Evolutionary conservation across 2,888 invertebrate genomes (phyloP), one percentile per base, ranked within the genome.

Genomic region (Habroteleia sp.): DNA sequence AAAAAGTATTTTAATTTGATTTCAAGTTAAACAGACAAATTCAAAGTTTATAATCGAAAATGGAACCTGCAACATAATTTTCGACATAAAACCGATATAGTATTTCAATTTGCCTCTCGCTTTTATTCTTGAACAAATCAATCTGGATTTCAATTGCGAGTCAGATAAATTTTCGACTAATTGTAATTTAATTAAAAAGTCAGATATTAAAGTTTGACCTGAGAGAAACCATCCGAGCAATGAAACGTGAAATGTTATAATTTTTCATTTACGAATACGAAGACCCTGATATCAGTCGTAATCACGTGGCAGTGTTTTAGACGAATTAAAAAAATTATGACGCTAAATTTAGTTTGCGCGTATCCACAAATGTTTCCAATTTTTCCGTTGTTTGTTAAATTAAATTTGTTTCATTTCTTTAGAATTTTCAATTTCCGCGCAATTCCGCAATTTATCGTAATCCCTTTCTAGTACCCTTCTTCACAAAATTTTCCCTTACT

Each of bases 181-280:
- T 65, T 44, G 35, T 65, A 65, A 65, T 65, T 44, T 37, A 29
- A 54, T 65, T 65, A 44, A 31, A 14, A 52, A 63, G 23, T 42
- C 42, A 20, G 33, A 20, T 11, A 10, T 48, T 48, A 48, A 48
- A 48, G 48, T 48, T 20, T 20, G 0, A 8, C 1, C 41, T 3
- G 10, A 14, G 10, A 41, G 10, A 10, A 10, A 41, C 4, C 11
- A 10, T 7, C 0, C 13, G 13, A 11, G n/a, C 1, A 25, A 42
- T 14, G 17, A 17, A 5, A 33, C 13, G 35, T 25, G n/a, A 10
- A 35, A 44, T 27, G 10, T 25, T 60, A 4, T 27, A 33, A 44
- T 60, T 25, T 31, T 16, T 25, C 33, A 7, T 13, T 23, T 11
- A 31, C 11, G 14, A 60, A 35, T 44, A n/a, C 17, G n/a, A n/a